Evolutionary conservation across 2,797 vertebrate species (phyloP).

Genomic region (Hippocampus kuda): DNA sequence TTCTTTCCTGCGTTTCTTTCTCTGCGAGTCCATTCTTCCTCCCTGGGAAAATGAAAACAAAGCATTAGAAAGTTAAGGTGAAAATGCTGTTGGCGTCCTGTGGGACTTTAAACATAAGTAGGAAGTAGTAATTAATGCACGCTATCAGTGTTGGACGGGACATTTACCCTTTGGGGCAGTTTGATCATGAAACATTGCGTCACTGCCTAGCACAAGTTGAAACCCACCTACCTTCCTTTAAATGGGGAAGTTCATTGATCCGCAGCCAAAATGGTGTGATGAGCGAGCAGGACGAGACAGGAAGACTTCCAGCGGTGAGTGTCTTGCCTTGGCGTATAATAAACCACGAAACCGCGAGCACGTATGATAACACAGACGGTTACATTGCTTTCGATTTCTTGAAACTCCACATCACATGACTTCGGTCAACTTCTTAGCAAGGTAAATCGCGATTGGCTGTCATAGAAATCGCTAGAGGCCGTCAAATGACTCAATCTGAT

Average conservation of each 20-base stretch:
- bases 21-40: conserved; percentile 65
- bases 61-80: background rate
- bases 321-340: no score
- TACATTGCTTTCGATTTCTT: conserved; percentile 46
- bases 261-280: background rate
- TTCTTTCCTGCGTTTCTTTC: conserved; percentile 79
- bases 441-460: background rate
- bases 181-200: background rate
- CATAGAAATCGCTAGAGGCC: no score
- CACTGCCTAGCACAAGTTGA: conserved; percentile 6
- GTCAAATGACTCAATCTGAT: background rate
- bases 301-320: background rate
- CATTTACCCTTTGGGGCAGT: background rate
- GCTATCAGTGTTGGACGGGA: background rate
- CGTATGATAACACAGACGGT: background rate
- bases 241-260: conserved; percentile 36
- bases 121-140: background rate
- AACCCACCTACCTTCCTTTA: conserved; percentile 40
- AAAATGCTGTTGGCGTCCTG: background rate
- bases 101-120: no score
- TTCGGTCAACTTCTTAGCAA: background rate
- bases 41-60: conserved; percentile 16
- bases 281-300: background rate
- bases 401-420: background rate
- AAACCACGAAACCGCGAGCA: no score